phyloP scores from a whole-genome alignment of 2,888 invertebrate genomes.

The Galerucella nymphaeae region DNA sequence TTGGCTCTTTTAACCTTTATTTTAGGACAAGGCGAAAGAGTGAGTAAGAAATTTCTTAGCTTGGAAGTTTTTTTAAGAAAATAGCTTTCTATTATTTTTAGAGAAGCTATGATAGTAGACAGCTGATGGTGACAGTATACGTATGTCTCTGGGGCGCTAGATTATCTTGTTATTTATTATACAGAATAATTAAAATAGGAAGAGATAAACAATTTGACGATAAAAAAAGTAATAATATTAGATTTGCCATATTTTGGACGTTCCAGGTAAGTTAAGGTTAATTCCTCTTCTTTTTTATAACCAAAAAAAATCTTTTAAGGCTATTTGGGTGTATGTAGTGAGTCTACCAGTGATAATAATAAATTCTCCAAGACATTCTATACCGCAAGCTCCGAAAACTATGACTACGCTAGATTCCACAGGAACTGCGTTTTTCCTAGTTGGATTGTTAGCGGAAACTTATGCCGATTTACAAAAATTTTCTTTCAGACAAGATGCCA shows the following conservation, averaged over 20 bases:
- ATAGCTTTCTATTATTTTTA: constrained; percentile 57
- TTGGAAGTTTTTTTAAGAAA: too few relatives aligned
- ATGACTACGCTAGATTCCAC: constrained; percentile 90
- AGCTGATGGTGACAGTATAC: constrained; percentile 90
- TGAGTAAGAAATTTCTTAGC: constrained; percentile 57
- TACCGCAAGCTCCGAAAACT: constrained; percentile 80
- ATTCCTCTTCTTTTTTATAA: not conserved
- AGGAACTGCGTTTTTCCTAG: constrained; percentile 85
- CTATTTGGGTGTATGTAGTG: constrained; percentile 91
- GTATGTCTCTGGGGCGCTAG: constrained; percentile 90
- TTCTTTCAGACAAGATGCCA: constrained; percentile 87
- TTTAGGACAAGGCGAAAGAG: constrained; percentile 83
- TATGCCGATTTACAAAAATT: constrained; percentile 94
- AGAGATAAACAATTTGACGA: constrained; percentile 93
- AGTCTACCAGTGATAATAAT: constrained; percentile 92
- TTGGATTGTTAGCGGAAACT: constrained; percentile 87
- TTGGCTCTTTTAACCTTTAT: constrained; percentile 89
- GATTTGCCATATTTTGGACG: constrained; percentile 94
- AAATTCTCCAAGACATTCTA: constrained; percentile 85
- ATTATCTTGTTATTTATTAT: constrained; percentile 89
- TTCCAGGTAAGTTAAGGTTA: constrained; percentile 75
- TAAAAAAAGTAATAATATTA: constrained; percentile 83
- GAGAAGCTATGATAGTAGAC: constrained; percentile 84
- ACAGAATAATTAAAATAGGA: constrained; percentile 89
- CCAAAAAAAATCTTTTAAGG: constrained; percentile 67